These are phyloP conservation scores for Plebejus melissa DNA, from an alignment of 2,888 invertebrate genomes.

Conservation along the genomic window DNA sequence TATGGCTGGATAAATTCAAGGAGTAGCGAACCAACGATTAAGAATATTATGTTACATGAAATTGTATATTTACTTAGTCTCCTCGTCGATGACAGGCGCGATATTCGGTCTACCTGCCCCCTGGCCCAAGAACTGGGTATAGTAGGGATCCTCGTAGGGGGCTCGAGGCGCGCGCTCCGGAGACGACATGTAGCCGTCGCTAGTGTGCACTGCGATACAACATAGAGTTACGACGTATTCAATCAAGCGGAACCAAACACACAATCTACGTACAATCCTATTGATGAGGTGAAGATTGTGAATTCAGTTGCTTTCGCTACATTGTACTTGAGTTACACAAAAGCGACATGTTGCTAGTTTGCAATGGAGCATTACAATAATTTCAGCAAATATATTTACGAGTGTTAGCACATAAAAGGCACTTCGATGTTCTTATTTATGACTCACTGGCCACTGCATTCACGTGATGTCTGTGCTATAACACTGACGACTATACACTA, in stretches of 20 bases:
- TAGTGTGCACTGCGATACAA: slow-evolving; percentile 48
- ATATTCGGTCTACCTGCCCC: slow-evolving; percentile 84
- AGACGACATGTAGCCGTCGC: slow-evolving; percentile 90
- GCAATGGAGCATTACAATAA: slow-evolving; percentile 14
- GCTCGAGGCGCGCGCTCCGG: slow-evolving; percentile 87
- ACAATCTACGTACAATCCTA: slow-evolving; percentile 8
- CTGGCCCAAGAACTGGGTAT: slow-evolving; percentile 86
- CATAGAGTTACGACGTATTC: background rate
- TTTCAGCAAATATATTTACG: background rate
- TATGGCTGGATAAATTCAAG: background rate
- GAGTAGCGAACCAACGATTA: background rate
- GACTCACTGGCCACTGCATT: background rate
- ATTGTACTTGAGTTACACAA: slow-evolving; percentile 18
- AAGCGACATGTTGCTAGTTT: slow-evolving; percentile 22
- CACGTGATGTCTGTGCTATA: background rate
- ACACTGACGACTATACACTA: background rate
- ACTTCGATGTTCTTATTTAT: background rate
- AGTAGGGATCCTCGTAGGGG: slow-evolving; percentile 92
- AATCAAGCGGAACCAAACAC: slow-evolving; percentile 5
- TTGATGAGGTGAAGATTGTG: slow-evolving; percentile 18
- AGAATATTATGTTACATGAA: background rate
- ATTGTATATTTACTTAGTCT: slow-evolving; percentile 81
- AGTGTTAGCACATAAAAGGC: slow-evolving; percentile 2
- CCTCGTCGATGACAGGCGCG: slow-evolving; percentile 95
- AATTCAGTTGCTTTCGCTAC: slow-evolving; percentile 12